phyloP scores from a whole-genome alignment of 1,140 invertebrate species.

The Tetramorium simillimum region DNA sequence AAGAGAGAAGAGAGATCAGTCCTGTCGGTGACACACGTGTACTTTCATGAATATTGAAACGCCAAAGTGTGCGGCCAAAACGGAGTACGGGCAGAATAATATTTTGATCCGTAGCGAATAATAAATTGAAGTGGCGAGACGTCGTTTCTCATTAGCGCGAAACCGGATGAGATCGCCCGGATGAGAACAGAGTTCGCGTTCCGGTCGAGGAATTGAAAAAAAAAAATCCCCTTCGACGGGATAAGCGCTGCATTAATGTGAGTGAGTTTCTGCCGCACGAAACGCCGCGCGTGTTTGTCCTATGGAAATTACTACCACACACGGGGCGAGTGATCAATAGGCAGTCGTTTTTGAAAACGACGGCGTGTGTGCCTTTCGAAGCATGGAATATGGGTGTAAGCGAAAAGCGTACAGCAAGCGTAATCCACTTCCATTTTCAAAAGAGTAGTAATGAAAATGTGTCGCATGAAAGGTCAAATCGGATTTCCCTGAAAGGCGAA shows the following conservation, averaged over 20 bases:
- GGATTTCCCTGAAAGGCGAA: not conserved
- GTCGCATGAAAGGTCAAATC: constrained; percentile 18
- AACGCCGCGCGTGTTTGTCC: not conserved
- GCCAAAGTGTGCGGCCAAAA: not conserved
- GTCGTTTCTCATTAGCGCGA: not conserved
- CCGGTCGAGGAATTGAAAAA: constrained; percentile 6
- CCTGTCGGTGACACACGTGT: not conserved
- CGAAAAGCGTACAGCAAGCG: not conserved
- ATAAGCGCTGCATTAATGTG: not conserved
- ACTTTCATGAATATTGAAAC: constrained; percentile 45
- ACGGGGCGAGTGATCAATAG: not conserved
- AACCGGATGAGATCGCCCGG: not conserved
- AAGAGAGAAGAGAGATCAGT: not conserved
- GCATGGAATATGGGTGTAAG: not conserved
- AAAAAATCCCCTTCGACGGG: not conserved
- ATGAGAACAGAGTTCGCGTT: not conserved
- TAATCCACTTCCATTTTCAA: constrained; percentile 26
- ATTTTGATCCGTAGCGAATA: constrained; percentile 4
- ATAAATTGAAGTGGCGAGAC: constrained; percentile 7
- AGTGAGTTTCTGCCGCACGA: not conserved
- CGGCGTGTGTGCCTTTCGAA: not conserved
- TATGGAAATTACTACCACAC: not conserved
- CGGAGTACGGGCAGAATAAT: not conserved
- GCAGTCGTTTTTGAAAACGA: constrained; percentile 34
- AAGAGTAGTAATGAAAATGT: constrained; percentile 46